Conservation (phyloP, 1,140 invertebrate species). For the Halictus rubicundus region DNA sequence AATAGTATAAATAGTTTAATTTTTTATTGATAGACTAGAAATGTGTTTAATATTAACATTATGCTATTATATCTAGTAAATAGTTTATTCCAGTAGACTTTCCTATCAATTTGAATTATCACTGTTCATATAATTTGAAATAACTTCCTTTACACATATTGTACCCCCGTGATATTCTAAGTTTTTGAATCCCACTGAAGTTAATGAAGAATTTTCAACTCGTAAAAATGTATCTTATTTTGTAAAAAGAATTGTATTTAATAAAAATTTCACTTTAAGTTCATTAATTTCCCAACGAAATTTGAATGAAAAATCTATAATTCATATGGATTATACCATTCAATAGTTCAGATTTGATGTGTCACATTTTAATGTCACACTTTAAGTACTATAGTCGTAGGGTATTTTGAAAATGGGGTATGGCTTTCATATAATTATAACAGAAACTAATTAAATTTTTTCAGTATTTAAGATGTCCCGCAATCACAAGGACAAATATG, state of each 20-base stretch:
- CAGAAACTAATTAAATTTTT: conserved; percentile 52
- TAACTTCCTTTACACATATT: neutral
- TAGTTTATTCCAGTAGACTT: neutral
- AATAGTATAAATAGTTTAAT: neutral
- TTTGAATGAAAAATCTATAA: neutral
- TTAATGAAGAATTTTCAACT: neutral
- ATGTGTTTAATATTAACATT: neutral
- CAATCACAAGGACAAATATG: conserved; percentile 86
- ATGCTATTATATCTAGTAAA: neutral
- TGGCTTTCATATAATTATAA: neutral
- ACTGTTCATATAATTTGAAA: too few relatives aligned
- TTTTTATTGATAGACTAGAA: neutral
- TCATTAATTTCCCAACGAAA: neutral
- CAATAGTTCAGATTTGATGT: neutral
- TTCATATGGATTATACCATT: neutral
- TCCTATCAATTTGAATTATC: neutral
- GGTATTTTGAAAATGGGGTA: neutral
- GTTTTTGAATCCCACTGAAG: neutral
- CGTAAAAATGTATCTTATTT: neutral
- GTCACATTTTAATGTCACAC: neutral
- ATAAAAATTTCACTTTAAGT: neutral
- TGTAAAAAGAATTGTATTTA: neutral
- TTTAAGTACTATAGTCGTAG: too few relatives aligned
- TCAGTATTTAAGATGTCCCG: conserved; percentile 84
- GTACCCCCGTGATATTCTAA: neutral